A percentile compares a stretch with the other conserved stretches of the same genome.
Conservation (phyloP, 2,113 vertebrate genomes). For the Apteryx owenii region DNA sequence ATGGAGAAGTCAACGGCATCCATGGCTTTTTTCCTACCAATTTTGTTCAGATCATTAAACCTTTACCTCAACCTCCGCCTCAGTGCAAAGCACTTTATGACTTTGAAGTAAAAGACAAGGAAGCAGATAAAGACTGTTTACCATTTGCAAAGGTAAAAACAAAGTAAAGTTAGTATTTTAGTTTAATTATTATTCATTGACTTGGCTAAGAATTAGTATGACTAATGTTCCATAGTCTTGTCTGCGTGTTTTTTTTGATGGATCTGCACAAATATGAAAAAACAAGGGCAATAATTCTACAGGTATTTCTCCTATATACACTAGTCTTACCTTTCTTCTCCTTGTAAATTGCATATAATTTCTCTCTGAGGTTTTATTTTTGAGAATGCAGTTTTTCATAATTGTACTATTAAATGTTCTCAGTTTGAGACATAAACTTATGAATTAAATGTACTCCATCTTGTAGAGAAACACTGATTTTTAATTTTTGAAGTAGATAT, state of each 20-base stretch:
- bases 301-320: not conserved
- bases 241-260: not conserved
- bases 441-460: not conserved
- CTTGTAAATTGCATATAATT: not conserved
- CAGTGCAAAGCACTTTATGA: slow-evolving; percentile 99
- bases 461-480: not conserved
- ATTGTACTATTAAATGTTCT: not conserved
- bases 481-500: not conserved
- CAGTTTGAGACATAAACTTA: not conserved
- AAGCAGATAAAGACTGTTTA: slow-evolving; percentile 98
- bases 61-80: slow-evolving; percentile 95
- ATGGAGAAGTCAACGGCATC: slow-evolving; percentile 93
- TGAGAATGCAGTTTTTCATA: not conserved
- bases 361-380: not conserved
- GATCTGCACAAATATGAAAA: not conserved
- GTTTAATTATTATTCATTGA: not conserved
- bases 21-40: slow-evolving; percentile 99
- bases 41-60: slow-evolving; percentile 98
- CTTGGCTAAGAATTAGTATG: not conserved
- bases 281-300: not conserved
- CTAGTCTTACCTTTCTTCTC: not conserved
- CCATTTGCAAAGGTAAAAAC: slow-evolving; percentile 93
- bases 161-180: not conserved
- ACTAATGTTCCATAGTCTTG: not conserved
- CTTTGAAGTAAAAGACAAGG: slow-evolving; percentile 99